A percentile compares a stretch with the other conserved stretches of the same genome.
These are phyloP conservation scores for Leptocoma aspasia DNA, from an alignment of 2,113 vertebrate genomes.

Conservation along the genomic window DNA sequence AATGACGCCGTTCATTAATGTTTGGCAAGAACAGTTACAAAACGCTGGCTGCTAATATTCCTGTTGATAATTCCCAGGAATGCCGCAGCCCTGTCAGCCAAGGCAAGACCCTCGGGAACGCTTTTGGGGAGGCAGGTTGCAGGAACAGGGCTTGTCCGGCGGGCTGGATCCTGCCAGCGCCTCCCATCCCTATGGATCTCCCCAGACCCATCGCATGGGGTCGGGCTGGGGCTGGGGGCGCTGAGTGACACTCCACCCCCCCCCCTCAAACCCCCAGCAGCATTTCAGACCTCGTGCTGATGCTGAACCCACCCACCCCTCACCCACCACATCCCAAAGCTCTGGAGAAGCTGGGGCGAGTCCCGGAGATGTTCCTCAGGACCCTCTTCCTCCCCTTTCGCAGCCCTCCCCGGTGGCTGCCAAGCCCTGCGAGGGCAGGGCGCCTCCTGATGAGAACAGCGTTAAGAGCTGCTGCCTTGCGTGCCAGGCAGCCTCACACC, in stretches of 20 bases:
- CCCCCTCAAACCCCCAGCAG: not conserved
- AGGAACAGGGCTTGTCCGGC: not conserved
- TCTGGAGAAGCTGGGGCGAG: not conserved
- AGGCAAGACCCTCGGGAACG: rapidly evolving
- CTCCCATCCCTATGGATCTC: not conserved
- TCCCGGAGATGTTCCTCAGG: not conserved
- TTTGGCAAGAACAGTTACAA: conserved; percentile 34
- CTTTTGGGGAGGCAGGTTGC: not conserved
- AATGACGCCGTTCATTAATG: not conserved
- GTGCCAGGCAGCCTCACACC: not conserved
- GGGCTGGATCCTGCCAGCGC: rapidly evolving
- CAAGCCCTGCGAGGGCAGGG: not conserved
- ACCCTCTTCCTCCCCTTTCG: too few relatives aligned
- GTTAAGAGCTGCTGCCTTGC: not conserved
- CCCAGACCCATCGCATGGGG: rapidly evolving
- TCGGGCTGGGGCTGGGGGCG: rapidly evolving
- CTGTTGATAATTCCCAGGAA: not conserved
- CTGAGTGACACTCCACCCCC: not conserved
- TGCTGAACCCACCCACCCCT: rapidly evolving
- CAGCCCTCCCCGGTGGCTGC: not conserved
- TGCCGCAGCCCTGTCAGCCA: not conserved
- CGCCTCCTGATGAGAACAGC: not conserved
- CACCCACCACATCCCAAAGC: not conserved
- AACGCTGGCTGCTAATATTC: not conserved
- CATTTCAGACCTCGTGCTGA: not conserved